Base-by-base conservation (phyloP, 2,888 invertebrate genomes). In the Pterostichus niger region DNA sequence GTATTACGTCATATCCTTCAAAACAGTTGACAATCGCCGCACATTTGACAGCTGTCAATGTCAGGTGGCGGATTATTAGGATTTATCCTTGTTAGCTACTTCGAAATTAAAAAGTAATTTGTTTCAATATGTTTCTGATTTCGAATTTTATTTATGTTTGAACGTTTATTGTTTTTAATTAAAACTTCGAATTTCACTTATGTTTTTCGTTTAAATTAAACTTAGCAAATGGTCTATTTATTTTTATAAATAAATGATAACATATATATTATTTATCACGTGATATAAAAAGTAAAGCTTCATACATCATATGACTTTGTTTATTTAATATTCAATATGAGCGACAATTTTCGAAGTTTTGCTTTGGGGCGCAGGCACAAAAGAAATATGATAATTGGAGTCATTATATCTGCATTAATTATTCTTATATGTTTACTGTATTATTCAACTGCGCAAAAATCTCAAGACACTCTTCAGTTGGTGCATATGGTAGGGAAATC, bases 401-500 rank as follows among this genome's bases (percentile, higher is more conserved):
- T 54, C 11, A 24, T 33, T n/a, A 13, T 68, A 31, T 44, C 35
- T 35, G 68, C 52, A 10, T 35, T 52, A 68, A 17, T 80, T 24
- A 7, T 80, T 10, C 17, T 80, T 9, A 54, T 40, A 11, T 54
- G 31, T 71, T 71, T 80, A 15, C 13, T 71, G 7, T 80, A 71
- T 71, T 68, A 52, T 35, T n/a, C 54, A 17, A 68, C 71, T 35
- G 80, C 80, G 6, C 52, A 80, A 35, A 68, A 52, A 15, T 35
- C 33, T n/a, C 9, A 35, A 33, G 33, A 44, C 46, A 73, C 82
- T 2, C 56, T 82, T 35, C 71, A 75, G 31, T 7, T 82, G 46
- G 75, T 75, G 6, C 75, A 73, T 11, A 46, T 75, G 82, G 82
- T 82, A 44, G 49, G 46, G 11, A 35, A 56, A 17, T 64, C n/a